Percentiles rank a stretch among this genome's conserved stretches.
Evolutionary conservation across 1,140 invertebrate genomes (phyloP).

Genomic region (Coboldia fuscipes): DNA sequence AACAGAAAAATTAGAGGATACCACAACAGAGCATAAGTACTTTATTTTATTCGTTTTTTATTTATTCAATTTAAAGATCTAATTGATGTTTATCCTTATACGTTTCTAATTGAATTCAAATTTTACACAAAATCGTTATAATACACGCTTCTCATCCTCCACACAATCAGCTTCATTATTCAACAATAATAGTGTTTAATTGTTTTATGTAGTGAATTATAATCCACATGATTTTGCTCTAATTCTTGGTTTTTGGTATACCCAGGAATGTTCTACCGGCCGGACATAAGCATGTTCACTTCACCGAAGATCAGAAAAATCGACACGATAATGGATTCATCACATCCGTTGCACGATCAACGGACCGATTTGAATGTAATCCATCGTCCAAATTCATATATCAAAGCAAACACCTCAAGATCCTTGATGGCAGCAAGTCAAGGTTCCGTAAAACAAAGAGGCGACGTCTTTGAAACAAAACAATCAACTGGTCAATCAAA

Average conservation of each 20-base stretch:
- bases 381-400: too few species aligned
- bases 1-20: conserved; percentile 65
- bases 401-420: conserved; percentile 13
- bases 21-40: conserved; percentile 66
- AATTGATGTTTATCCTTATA: conserved; percentile 5
- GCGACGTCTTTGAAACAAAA: conserved; percentile 29
- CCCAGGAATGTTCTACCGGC: not conserved
- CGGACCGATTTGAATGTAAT: not conserved
- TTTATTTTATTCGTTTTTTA: conserved; percentile 10
- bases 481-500: conserved; percentile 23
- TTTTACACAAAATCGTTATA: conserved; percentile 3
- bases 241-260: conserved; percentile 2
- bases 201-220: too few species aligned
- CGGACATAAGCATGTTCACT: not conserved
- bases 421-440: conserved; percentile 25
- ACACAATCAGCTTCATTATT: conserved; percentile 14
- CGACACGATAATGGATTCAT: not conserved
- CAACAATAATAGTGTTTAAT: too few species aligned
- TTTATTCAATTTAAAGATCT: conserved; percentile 2
- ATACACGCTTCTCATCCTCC: conserved; percentile 11
- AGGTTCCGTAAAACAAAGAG: conserved; percentile 35
- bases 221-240: too few species aligned
- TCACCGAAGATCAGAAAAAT: conserved; percentile 1
- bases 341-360: not conserved
- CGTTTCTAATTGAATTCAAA: conserved; percentile 2